Base-by-base conservation (phyloP, 2,888 invertebrate species). In the Drosophila ustulata region DNA sequence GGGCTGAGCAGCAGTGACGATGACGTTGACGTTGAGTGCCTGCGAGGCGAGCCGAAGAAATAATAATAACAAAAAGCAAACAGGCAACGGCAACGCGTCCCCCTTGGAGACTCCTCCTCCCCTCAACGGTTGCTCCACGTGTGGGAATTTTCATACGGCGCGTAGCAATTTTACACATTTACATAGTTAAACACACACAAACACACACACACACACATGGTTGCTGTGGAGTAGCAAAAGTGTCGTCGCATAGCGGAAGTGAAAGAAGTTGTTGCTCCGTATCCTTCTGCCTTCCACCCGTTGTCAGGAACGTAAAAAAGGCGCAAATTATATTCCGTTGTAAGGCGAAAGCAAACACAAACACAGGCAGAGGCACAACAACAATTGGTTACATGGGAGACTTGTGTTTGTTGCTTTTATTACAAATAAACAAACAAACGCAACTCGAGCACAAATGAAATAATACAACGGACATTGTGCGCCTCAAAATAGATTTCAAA, bases 101-200 rank as follows among this genome's bases (percentile, higher is more conserved):
- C 56, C 61, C 49, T 47, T 47, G 45, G 57, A 51, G 30, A 47
- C 23, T 8, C 6, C 9, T 8, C 6, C 9, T 4, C 0, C 13
- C n/a, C 13, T 57, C n/a, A 25, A 51, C 4, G 4, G 5, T n/a
- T 1, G 37, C 37, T 5, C 37, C 61, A 55, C 86, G 71, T 83
- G 77, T 87, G 85, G 89, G 89, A 85, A 79, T 88, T 87, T 77
- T 78, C 78, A 76, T 86, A 72, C 75, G 78, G 70, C 87, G 81
- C 85, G 87, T 79, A 89, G 87, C 88, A 89, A 85, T 86, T 86
- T 86, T 82, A 86, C 82, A 86, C 89, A 89, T 87, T 84, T 87
- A 87, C 88, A 89, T 84, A 88, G 82, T 73, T 75, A 83, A 83
- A 66, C 72, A 88, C 72, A 88, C 75, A 75, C 70, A 59, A 43